Conservation (phyloP, 2,888 invertebrate genomes). For the Torymus auratus region DNA sequence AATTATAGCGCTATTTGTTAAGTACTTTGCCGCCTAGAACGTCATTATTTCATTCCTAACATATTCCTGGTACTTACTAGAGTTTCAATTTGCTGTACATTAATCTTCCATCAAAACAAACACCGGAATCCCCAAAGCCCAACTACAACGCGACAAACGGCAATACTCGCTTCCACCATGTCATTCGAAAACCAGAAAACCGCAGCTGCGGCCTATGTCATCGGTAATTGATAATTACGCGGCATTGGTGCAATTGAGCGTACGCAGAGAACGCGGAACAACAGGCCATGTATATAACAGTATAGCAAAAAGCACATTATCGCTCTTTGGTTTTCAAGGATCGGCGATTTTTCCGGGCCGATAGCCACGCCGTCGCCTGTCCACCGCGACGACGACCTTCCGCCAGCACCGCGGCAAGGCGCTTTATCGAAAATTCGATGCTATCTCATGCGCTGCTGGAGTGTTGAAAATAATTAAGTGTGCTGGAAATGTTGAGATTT, state of each 20-base stretch:
- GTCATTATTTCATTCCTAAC: too few species aligned
- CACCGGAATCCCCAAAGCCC: not conserved
- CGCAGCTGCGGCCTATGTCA: not conserved
- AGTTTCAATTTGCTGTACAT: too few species aligned
- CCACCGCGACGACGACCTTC: constrained; percentile 40
- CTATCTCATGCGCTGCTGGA: too few species aligned
- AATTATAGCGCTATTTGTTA: too few species aligned
- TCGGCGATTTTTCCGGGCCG: constrained; percentile 62
- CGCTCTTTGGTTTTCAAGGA: constrained; percentile 60
- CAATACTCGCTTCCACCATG: too few species aligned
- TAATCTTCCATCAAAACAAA: not conserved
- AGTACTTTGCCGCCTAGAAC: too few species aligned
- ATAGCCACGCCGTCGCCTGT: constrained; percentile 34
- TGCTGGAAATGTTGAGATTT: too few species aligned
- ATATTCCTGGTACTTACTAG: too few species aligned
- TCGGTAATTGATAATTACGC: constrained; percentile 38
- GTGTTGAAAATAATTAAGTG: too few species aligned
- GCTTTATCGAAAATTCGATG: constrained; percentile 20
- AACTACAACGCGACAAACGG: not conserved
- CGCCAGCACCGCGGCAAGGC: not conserved
- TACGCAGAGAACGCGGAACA: constrained; percentile 32
- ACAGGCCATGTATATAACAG: not conserved
- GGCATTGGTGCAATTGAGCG: constrained; percentile 1
- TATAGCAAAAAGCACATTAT: constrained; percentile 40
- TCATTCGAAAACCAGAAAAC: not conserved